Percentiles rank a stretch among this genome's conserved stretches.
Conservation (phyloP, 2,113 vertebrate genomes). For the Dromas ardeola region DNA sequence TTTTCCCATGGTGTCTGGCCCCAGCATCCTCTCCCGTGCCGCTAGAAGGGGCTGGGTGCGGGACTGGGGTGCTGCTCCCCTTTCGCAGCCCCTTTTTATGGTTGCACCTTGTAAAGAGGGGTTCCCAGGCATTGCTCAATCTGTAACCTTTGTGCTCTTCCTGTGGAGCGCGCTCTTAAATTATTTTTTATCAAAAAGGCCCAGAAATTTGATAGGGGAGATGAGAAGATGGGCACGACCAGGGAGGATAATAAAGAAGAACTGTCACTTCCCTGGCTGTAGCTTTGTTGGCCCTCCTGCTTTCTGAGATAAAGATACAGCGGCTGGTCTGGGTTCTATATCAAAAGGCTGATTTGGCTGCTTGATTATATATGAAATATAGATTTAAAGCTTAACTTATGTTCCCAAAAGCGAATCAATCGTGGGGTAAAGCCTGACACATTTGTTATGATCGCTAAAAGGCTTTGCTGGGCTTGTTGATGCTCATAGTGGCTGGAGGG, state of each 20-base stretch:
- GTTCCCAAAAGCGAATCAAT: conserved; percentile 60
- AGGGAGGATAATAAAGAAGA: conserved; percentile 66
- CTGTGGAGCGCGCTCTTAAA: conserved; percentile 24
- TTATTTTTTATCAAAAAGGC: conserved; percentile 70
- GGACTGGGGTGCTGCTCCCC: rapidly evolving
- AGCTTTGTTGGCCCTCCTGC: conserved; percentile 71
- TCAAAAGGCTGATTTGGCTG: conserved; percentile 68
- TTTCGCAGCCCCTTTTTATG: background rate
- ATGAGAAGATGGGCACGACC: conserved; percentile 62
- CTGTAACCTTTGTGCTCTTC: background rate
- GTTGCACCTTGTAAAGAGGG: background rate
- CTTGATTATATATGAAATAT: conserved; percentile 73
- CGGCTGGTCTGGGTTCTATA: conserved; percentile 57
- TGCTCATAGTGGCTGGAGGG: conserved; percentile 24
- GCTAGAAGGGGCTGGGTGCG: background rate
- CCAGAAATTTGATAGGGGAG: conserved; percentile 71
- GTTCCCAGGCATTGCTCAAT: conserved; percentile 39
- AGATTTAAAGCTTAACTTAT: conserved; percentile 69
- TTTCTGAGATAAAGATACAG: conserved; percentile 71
- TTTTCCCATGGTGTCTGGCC: background rate
- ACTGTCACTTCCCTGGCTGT: conserved; percentile 64
- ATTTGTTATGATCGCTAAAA: conserved; percentile 52
- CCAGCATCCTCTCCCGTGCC: background rate
- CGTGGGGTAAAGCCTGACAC: conserved; percentile 36
- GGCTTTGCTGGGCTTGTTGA: conserved; percentile 36